A percentile compares a stretch with the other conserved stretches of the same genome.
These are phyloP conservation scores for Baronia brevicornis DNA, from an alignment of 2,888 invertebrate genomes.

Conservation along the genomic window DNA sequence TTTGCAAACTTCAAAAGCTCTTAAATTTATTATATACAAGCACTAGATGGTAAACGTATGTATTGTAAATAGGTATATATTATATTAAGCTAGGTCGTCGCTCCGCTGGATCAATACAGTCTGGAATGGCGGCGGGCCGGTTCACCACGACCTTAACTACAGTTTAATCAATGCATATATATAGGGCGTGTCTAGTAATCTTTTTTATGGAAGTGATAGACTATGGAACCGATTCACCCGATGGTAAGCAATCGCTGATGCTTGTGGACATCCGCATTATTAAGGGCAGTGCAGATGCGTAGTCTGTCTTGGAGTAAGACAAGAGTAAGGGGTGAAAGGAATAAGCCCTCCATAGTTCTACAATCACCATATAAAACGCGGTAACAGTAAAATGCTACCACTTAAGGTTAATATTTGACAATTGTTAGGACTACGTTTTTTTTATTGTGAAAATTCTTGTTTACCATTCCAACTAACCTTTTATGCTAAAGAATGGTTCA, in stretches of 20 bases:
- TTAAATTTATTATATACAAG: slow-evolving; percentile 1
- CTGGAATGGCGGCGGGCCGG: slow-evolving; percentile 6
- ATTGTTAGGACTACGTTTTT: too few relatives aligned
- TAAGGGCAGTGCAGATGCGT: too few relatives aligned
- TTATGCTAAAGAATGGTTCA: too few relatives aligned
- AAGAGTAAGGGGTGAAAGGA: too few relatives aligned
- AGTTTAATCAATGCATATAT: slow-evolving; percentile 3
- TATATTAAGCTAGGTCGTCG: slow-evolving; percentile 8
- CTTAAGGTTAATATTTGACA: too few relatives aligned
- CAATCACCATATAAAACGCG: too few relatives aligned
- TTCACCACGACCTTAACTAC: background rate
- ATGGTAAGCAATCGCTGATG: background rate
- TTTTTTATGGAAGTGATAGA: background rate
- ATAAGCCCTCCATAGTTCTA: too few relatives aligned
- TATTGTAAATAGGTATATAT: background rate
- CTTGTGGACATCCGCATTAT: too few relatives aligned
- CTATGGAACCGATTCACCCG: background rate
- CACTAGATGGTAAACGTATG: background rate
- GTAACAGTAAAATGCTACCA: too few relatives aligned
- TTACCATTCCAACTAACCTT: too few relatives aligned
- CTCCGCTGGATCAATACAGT: slow-evolving; percentile 11
- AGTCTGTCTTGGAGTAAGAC: too few relatives aligned
- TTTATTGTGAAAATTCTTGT: too few relatives aligned
- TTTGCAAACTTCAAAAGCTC: slow-evolving; percentile 1
- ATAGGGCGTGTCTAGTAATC: slow-evolving; percentile 2